These are phyloP conservation scores for Lithosia quadra DNA, from an alignment of 2,888 invertebrate species.

Conservation along the genomic window DNA sequence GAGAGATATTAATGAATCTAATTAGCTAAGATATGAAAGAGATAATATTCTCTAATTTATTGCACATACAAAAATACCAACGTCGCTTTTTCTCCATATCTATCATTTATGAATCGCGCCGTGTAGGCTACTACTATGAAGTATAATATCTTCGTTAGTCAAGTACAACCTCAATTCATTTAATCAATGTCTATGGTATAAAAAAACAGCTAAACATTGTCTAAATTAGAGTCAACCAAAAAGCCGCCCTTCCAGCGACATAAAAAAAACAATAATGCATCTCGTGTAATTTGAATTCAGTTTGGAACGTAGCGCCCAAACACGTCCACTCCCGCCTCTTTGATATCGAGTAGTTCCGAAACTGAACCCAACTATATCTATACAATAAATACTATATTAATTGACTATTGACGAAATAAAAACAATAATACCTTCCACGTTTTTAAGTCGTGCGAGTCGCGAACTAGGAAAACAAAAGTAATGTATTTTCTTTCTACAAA, in stretches of 20 bases:
- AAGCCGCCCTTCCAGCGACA: constrained; percentile 65
- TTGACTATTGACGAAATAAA: constrained; percentile 68
- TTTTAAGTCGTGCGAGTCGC: constrained; percentile 48
- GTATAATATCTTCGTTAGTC: constrained; percentile 42
- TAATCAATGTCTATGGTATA: constrained; percentile 64
- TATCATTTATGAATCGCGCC: constrained; percentile 51
- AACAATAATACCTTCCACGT: constrained; percentile 57
- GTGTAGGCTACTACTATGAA: constrained; percentile 53
- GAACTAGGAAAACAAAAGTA: constrained; percentile 60
- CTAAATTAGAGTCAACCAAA: constrained; percentile 64
- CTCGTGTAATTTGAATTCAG: constrained; percentile 59
- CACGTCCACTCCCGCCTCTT: constrained; percentile 30
- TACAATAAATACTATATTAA: constrained; percentile 70
- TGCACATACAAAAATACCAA: constrained; percentile 84
- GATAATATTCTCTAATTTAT: constrained; percentile 77
- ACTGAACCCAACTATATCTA: constrained; percentile 64
- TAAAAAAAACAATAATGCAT: constrained; percentile 61
- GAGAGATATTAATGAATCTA: constrained; percentile 78
- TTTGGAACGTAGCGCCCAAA: constrained; percentile 45
- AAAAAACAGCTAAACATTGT: constrained; percentile 60
- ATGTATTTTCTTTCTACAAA: constrained; percentile 65
- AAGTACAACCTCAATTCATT: constrained; percentile 46
- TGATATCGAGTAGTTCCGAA: constrained; percentile 41
- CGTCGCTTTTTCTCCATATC: constrained; percentile 57
- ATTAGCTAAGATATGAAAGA: constrained; percentile 84